Conservation (phyloP, 2,797 vertebrate species). For the Babyrousa celebensis region DNA sequence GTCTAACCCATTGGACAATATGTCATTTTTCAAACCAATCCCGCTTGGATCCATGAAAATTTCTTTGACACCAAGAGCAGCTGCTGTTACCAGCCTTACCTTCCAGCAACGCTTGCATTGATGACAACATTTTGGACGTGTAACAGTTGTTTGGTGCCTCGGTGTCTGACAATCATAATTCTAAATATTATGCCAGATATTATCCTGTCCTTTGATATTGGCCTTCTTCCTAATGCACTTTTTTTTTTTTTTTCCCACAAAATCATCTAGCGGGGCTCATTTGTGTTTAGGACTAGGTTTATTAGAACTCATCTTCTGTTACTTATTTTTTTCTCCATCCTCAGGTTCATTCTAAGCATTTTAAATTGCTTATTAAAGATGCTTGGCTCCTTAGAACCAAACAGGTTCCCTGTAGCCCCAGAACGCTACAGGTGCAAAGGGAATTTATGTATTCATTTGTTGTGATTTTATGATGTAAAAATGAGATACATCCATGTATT, state of each 20-base stretch:
- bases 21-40: neutral
- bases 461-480: neutral
- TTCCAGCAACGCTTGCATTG: neutral
- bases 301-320: neutral
- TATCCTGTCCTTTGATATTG: neutral
- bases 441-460: neutral
- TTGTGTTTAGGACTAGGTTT: fast-evolving
- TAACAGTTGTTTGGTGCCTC: neutral
- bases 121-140: neutral
- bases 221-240: neutral
- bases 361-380: neutral
- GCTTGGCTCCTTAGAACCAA: neutral
- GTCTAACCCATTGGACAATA: neutral
- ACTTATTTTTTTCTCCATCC: neutral
- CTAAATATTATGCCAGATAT: neutral
- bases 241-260: neutral
- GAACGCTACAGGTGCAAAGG: neutral
- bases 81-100: neutral
- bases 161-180: neutral
- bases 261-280: no score
- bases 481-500: neutral
- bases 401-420: neutral
- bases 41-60: neutral
- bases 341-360: neutral
- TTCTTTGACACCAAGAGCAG: conserved; percentile 42